phyloP scores from a whole-genome alignment of 2,113 vertebrate genomes.

The Cinclus mexicanus region DNA sequence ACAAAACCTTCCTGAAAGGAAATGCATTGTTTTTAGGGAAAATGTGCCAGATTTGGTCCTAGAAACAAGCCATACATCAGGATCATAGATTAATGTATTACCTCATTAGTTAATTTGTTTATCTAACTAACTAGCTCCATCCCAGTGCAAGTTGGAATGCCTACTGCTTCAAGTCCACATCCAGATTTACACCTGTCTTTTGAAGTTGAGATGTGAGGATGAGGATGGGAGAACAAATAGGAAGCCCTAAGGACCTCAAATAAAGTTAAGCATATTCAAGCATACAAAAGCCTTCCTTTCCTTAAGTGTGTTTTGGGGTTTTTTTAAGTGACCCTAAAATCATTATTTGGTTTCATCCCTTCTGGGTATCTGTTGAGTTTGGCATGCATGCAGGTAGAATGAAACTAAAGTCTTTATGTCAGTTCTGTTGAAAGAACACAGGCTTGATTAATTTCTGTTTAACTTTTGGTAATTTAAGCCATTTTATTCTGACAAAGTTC shows the following conservation, averaged over 20 bases:
- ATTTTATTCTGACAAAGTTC: not conserved
- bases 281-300: not conserved
- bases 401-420: not conserved
- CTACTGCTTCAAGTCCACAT: not conserved
- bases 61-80: not conserved
- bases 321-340: not conserved
- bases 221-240: not conserved
- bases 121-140: not conserved
- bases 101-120: not conserved
- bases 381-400: not conserved
- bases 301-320: not conserved
- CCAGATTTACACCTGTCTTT: not conserved
- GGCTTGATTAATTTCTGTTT: not conserved
- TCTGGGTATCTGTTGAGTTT: not conserved
- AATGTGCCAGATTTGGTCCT: not conserved
- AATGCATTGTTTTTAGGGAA: not conserved
- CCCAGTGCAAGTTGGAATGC: not conserved
- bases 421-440: not conserved
- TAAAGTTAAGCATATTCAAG: not conserved
- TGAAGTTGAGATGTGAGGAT: not conserved
- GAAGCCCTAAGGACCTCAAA: not conserved
- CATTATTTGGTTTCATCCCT: not conserved
- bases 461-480: not conserved
- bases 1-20: not conserved
- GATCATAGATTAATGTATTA: not conserved